Percentiles rank a stretch among this genome's conserved stretches.
Evolutionary conservation across 1,140 invertebrate species (phyloP).

Genomic region (Vanessa tameamea): DNA sequence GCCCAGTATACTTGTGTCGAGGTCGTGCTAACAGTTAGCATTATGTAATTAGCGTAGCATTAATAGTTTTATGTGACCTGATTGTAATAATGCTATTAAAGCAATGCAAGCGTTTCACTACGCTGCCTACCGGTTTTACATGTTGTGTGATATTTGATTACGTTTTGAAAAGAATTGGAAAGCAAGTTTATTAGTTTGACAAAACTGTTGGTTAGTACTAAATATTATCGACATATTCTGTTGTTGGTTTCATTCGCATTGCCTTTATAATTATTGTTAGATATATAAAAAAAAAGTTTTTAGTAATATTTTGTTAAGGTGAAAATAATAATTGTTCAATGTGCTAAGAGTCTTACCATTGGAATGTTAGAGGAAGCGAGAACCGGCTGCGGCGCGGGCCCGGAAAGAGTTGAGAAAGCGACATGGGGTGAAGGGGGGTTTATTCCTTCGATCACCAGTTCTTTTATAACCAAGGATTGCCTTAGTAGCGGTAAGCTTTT

Average conservation of each 20-base stretch:
- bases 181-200: background rate
- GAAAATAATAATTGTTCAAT: no score
- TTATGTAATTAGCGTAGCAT: slow-evolving; percentile 13
- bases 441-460: slow-evolving; percentile 97
- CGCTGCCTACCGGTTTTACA: slow-evolving; percentile 4
- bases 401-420: slow-evolving; percentile 55
- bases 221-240: no score
- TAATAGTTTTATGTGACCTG: slow-evolving; percentile 5
- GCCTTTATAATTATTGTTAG: no score
- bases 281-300: no score
- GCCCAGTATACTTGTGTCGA: background rate
- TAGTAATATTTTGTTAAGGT: no score
- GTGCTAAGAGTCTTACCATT: slow-evolving; percentile 15
- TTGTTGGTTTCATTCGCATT: no score
- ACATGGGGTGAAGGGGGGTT: slow-evolving; percentile 85
- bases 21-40: background rate
- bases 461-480: slow-evolving; percentile 93
- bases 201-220: background rate
- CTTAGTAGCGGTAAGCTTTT: slow-evolving; percentile 97
- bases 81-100: slow-evolving; percentile 14
- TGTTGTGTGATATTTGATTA: background rate
- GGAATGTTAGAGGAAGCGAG: slow-evolving; percentile 43
- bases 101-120: slow-evolving; percentile 21
- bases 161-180: background rate
- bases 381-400: slow-evolving; percentile 47